These are phyloP conservation scores for Pogonus chalceus DNA, from an alignment of 1,140 invertebrate species.

Conservation along the genomic window DNA sequence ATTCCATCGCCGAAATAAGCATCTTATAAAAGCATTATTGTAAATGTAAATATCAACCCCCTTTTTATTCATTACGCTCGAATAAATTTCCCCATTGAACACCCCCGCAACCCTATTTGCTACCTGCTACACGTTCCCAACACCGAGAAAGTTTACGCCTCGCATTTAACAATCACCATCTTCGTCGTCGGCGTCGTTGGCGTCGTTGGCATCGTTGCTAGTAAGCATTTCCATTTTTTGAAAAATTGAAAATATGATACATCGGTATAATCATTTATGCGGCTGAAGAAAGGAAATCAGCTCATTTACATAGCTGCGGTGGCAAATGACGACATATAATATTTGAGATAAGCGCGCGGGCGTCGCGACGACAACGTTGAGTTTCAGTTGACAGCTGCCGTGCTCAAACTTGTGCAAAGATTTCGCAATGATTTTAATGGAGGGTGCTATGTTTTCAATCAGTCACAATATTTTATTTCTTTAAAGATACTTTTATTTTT, in stretches of 20 bases:
- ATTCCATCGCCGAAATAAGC: too few relatives aligned
- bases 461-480: too few relatives aligned
- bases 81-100: background rate
- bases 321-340: constrained; percentile 5
- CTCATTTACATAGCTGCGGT: constrained; percentile 4
- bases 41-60: background rate
- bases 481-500: too few relatives aligned
- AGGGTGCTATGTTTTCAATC: too few relatives aligned
- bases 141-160: background rate
- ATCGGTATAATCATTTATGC: constrained; percentile 7
- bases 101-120: background rate
- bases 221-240: background rate
- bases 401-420: too few relatives aligned
- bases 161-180: too few relatives aligned
- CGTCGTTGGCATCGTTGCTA: too few relatives aligned
- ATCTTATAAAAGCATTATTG: background rate
- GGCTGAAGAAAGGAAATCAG: background rate
- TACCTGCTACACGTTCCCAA: too few relatives aligned
- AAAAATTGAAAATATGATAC: constrained; percentile 8
- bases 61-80: background rate
- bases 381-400: too few relatives aligned
- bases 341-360: constrained; percentile 7
- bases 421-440: too few relatives aligned
- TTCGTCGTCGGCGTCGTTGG: too few relatives aligned
- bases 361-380: too few relatives aligned